Base-by-base conservation (phyloP, 2,797 vertebrate genomes). In the Natrix natrix region DNA sequence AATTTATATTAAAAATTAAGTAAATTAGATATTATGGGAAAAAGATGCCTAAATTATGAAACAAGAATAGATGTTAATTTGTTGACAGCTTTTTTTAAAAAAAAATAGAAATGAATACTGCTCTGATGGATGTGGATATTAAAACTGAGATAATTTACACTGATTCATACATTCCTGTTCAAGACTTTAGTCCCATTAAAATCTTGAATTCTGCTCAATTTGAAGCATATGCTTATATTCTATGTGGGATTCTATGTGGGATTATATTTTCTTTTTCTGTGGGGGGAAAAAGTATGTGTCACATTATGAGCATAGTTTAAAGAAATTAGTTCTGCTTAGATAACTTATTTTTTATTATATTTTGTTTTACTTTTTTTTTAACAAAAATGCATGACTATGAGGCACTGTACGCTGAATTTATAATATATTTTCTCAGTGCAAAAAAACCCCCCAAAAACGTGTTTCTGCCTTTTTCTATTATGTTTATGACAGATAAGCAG, bases 371-470 rank as follows among this genome's bases (percentile, higher is more conserved):
- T 93, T 94, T 94, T 95, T 95, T 87, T 54, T 26, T 59, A 59
- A 48, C 54, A 24, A 90, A 90, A 37, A 93, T 93, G 69, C 66
- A 89, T 94, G 96, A 92, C 66, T 28, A 95, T 97, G 94, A 92
- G 92, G 89, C 60, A 94, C 93, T 94, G 93, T 94, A 94, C 14
- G 86, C 86, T 90, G 93, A 95, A 95, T 95, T 94, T 93, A 90
- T 90, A 95, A 96, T 95, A 43, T 83, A 83, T 83, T 95, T 95
- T 94, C 94, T 95, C 94, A 88, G 95, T 94, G 96, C 96, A 96
- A 96, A 91, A 94, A 60, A 95, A 54, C 32, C 32, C 32, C 32
- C 32, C 32, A 95, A 4, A 43, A 2, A 43, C 86, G 89, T 93
- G 91, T 93, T 89, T 55, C 86, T 95, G 94, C 95, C 92, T 94